Evolutionary conservation across 2,113 vertebrate species (phyloP), one percentile per base, ranked within the genome.

Genomic region (Upupa epops): DNA sequence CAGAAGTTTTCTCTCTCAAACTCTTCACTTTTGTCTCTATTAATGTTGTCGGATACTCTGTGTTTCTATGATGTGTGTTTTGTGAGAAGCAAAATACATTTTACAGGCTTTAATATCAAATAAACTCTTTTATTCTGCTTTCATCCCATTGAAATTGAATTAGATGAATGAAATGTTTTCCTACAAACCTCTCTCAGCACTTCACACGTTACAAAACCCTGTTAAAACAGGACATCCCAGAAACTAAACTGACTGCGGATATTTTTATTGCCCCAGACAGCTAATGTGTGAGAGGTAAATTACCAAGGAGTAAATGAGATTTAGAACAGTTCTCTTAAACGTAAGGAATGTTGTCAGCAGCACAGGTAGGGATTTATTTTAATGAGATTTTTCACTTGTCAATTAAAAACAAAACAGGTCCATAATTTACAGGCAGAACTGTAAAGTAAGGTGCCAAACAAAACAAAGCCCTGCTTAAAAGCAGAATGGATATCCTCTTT

Each of bases 321-420:
- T 93, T 51, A 0, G 58, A 82, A 89, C 48, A 34, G 36, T 32
- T 68, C 15, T 81, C 83, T 95, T 70, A 55, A 58, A 42, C 86
- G 83, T 86, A 78, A 81, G 58, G 32, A 74, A 34, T 74, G 56
- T 24, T 80, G 60, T 25, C 73, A 93, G 65, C 66, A 80, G 34
- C 46, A 58, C 51, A 84, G 46, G 66, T 37, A 79, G 65, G 63
- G 51, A 10, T 92, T 88, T 75, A 36, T 61, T 95, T 88, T 71
- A 83, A 95, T 91, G 58, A 49, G 34, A 56, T 68, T 94, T 94
- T 94, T 90, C 22, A 42, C 63, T 16, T 84, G 58, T 75, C 80
- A 78, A 37, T 88, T 90, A 17, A 6, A 59, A 82, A 78, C 46
- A 31, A 79, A 60, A 28, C 5, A 18, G 68, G 56, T 55, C 74